Percentiles rank a stretch among this genome's conserved stretches.
Evolutionary conservation across 2,888 invertebrate genomes (phyloP).

Genomic region (Drosophila pegasa): DNA sequence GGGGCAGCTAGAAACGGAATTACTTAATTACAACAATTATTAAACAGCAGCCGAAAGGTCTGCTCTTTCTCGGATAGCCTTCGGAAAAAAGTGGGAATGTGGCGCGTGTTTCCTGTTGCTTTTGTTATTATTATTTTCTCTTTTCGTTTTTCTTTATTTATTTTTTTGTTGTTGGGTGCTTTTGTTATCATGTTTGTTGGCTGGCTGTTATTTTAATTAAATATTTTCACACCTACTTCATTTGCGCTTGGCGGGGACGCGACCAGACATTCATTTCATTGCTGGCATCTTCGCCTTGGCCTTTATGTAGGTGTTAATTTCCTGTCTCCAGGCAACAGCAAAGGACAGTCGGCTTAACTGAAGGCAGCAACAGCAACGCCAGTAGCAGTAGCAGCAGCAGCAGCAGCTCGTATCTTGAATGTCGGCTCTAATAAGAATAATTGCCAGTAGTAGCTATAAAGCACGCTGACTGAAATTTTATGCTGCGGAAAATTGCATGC

Average conservation of each 20-base stretch:
- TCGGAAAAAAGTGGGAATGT: conserved; percentile 4
- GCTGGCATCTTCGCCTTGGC: conserved; percentile 19
- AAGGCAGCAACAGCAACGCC: conserved; percentile 32
- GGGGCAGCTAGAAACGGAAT: conserved; percentile 64
- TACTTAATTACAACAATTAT: conserved; percentile 83
- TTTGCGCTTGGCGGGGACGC: conserved; percentile 49
- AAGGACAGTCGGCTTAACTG: conserved; percentile 21
- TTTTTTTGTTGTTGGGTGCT: conserved; percentile 10
- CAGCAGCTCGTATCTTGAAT: conserved; percentile 28
- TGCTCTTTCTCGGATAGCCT: conserved; percentile 31
- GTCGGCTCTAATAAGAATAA: conserved; percentile 74
- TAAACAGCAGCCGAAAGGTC: conserved; percentile 73
- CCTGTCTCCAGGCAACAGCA: conserved; percentile 58
- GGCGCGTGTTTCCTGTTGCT: conserved; percentile 52
- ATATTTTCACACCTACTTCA: conserved; percentile 81
- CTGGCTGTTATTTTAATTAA: conserved; percentile 81
- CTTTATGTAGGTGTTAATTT: conserved; percentile 78
- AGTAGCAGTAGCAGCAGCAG: conserved; percentile 40
- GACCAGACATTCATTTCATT: conserved; percentile 31
- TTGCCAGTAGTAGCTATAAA: conserved; percentile 70
- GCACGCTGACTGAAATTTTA: conserved; percentile 64
- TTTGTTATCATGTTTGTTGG: conserved; percentile 51
- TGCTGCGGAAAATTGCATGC: conserved; percentile 78
- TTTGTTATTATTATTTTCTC: conserved; percentile 39
- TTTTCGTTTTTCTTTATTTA: conserved; percentile 22